Base-by-base conservation (phyloP, 1,140 invertebrate species). In the Potamilus streckersoni region DNA sequence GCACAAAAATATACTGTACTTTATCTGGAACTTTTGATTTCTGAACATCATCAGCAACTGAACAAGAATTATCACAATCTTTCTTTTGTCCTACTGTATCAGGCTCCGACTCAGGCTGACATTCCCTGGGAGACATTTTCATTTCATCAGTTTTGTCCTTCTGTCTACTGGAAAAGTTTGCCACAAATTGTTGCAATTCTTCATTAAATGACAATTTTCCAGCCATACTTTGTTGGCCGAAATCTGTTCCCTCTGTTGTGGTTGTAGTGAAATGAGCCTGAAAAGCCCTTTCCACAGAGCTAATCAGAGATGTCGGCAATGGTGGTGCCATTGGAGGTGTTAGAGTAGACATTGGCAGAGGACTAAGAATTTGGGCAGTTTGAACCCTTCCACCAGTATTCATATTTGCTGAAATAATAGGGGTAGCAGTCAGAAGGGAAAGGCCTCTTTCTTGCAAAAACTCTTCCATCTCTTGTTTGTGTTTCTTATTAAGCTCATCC, bases 291-390 rank as follows among this genome's bases (percentile, higher is more conserved):
- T 20, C 58, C 38, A 38, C 64, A 3, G 69, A 68, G 19, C 70
- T 72, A 69, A 77, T 77, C 23, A 77, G 58, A 17, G 75, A 77
- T 49, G 75, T 65, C 27, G 75, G 75, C n/a, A 77, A 58, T 23
- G 75, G 75, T 14, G 75, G 75, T 27, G 75, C 70, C 31, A 72
- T 77, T 8, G 75, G 75, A 16, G 31, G n/a, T 66, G 64, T 31
- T 66, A 60, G 71, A 71, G 68, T 76, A 38, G 23, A 71, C 63
- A 77, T 72, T 57, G 61, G 72, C 16, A 77, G 65, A 23, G 75
- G 75, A 57, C 75, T 77, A 3, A 77, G 75, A 59, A 77, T 77
- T 13, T 65, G 75, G 19, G 69, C 63, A n/a, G 62, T 69, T 16
- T 56, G 55, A 17, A 77, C 17, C 23, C 27, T 68, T 17, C 70